Conservation (phyloP, 2,888 invertebrate genomes). For the Pollenia griseotomentosa region DNA sequence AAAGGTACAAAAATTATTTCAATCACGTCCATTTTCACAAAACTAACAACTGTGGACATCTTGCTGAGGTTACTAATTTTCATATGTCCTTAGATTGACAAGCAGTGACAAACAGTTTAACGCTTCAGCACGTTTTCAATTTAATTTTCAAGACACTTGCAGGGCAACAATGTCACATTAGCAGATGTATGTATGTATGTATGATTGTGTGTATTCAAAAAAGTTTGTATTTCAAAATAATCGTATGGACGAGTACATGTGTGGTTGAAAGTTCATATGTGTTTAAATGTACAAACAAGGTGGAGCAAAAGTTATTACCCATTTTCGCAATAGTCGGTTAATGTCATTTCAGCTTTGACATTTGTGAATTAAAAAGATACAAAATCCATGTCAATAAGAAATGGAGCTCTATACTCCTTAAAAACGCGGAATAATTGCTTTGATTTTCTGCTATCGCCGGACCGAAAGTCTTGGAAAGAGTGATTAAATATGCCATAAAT, state of each 20-base stretch:
- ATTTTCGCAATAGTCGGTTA: too few relatives aligned
- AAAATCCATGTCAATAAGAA: too few relatives aligned
- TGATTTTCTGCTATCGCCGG: too few relatives aligned
- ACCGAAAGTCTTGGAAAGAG: too few relatives aligned
- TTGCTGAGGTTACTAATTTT: constrained; percentile 79
- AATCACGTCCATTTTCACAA: constrained; percentile 67
- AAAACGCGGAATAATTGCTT: too few relatives aligned
- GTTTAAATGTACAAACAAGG: background rate
- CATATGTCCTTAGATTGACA: constrained; percentile 82
- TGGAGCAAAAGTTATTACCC: background rate
- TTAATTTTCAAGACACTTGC: constrained; percentile 78
- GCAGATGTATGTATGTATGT: constrained; percentile 46
- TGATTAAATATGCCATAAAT: too few relatives aligned
- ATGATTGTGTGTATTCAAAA: background rate
- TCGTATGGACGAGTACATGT: background rate
- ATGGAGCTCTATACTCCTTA: too few relatives aligned
- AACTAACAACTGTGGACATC: constrained; percentile 77
- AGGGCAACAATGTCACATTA: constrained; percentile 66
- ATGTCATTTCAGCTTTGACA: too few relatives aligned
- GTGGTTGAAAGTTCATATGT: constrained; percentile 7
- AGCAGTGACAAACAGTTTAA: constrained; percentile 84
- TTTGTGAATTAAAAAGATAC: too few relatives aligned
- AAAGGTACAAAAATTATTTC: constrained; percentile 59
- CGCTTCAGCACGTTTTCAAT: constrained; percentile 84
- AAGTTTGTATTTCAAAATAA: background rate